A percentile compares a stretch with the other conserved stretches of the same genome.
Evolutionary conservation across 2,797 vertebrate genomes (phyloP).

Genomic region (Alauda arvensis): DNA sequence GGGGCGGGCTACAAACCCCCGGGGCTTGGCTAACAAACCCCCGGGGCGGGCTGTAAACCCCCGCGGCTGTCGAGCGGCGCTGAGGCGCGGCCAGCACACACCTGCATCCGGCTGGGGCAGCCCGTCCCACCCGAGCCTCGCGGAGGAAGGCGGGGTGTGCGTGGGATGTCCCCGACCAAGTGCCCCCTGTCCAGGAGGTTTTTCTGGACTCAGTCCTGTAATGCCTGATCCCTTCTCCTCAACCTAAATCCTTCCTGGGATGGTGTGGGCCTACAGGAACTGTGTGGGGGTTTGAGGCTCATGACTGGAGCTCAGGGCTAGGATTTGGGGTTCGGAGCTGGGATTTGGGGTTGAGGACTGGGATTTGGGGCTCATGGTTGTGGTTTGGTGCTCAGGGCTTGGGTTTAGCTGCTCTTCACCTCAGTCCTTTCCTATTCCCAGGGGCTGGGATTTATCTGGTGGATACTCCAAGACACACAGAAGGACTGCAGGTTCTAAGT

Average conservation of each 20-base stretch:
- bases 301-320: not conserved
- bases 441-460: not conserved
- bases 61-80: not conserved
- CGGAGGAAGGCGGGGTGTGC: rapidly evolving
- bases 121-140: rapidly evolving
- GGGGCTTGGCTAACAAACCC: too few species aligned
- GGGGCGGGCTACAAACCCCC: not conserved
- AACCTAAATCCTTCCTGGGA: not conserved
- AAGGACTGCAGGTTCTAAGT: rapidly evolving
- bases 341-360: too few species aligned
- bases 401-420: too few species aligned
- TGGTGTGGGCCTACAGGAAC: rapidly evolving
- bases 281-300: not conserved
- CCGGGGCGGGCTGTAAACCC: not conserved
- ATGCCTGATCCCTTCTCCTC: rapidly evolving
- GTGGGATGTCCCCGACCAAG: rapidly evolving
- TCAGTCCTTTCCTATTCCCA: not conserved
- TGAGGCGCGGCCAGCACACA: not conserved
- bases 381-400: not conserved
- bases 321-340: not conserved
- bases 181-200: not conserved
- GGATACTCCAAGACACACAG: not conserved
- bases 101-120: slow-evolving; percentile 15
- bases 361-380: not conserved
- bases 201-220: not conserved